Evolutionary conservation across 2,113 vertebrate species (phyloP).

Genomic region (Chionodraco myersi): DNA sequence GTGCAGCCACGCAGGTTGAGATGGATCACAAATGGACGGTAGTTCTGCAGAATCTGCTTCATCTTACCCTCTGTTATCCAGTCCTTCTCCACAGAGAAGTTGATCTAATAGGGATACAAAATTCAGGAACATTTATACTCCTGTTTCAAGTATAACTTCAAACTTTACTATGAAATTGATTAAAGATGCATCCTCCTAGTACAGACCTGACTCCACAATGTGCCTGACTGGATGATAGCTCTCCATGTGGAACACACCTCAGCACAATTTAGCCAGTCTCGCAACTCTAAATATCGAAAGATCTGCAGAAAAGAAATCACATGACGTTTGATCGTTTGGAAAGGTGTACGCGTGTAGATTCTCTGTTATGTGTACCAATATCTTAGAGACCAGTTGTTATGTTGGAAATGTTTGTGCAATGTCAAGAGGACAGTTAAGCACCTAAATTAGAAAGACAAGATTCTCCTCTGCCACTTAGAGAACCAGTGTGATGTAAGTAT

Average conservation of each 20-base stretch:
- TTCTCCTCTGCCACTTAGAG: constrained; percentile 17
- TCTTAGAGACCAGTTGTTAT: neutral
- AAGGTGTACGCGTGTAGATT: neutral
- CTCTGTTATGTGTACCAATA: neutral
- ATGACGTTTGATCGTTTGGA: neutral
- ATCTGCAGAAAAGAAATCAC: constrained; percentile 60
- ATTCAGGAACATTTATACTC: neutral
- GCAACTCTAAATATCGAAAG: constrained; percentile 69
- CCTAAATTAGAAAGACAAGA: neutral
- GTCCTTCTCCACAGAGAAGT: constrained; percentile 70
- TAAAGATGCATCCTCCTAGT: neutral
- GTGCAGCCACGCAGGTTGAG: constrained; percentile 77
- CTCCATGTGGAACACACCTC: constrained; percentile 76
- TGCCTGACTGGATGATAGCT: constrained; percentile 65
- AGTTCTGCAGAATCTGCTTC: constrained; percentile 68
- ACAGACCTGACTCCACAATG: constrained; percentile 79
- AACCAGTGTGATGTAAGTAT: constrained; percentile 14
- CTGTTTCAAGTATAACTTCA: neutral
- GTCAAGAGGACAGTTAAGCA: neutral
- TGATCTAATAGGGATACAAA: constrained; percentile 65
- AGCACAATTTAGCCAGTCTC: constrained; percentile 75
- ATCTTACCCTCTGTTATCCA: constrained; percentile 67
- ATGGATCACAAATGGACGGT: constrained; percentile 69
- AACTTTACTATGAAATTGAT: neutral
- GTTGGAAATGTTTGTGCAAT: constrained; percentile 5